These are phyloP conservation scores for Caenorhabditis elegans DNA, from an alignment of 1,140 invertebrate species.

Conservation along the genomic window WBcel235 BX284604.4:3570501-3571000, in stretches of 20 bases:
- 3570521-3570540: no score
- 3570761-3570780: constrained; percentile 18
- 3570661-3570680: not conserved
- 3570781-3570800: not conserved
- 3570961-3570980: no score
- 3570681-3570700: not conserved
- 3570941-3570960: not conserved
- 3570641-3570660: no score
- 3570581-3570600: no score
- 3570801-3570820: not conserved
- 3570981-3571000: no score
- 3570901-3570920: constrained; percentile 12
- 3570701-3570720: not conserved
- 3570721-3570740: constrained; percentile 11
- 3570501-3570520: no score
- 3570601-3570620: no score
- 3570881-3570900: constrained; percentile 30
- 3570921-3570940: not conserved
- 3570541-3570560: no score
- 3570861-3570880: constrained; percentile 2
- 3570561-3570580: no score
- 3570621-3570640: no score
- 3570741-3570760: constrained; percentile 23
- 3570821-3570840: not conserved
- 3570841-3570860: not conserved